These are phyloP conservation scores for Hycleus cichorii DNA, from an alignment of 1,140 invertebrate species.

Conservation along the genomic window DNA sequence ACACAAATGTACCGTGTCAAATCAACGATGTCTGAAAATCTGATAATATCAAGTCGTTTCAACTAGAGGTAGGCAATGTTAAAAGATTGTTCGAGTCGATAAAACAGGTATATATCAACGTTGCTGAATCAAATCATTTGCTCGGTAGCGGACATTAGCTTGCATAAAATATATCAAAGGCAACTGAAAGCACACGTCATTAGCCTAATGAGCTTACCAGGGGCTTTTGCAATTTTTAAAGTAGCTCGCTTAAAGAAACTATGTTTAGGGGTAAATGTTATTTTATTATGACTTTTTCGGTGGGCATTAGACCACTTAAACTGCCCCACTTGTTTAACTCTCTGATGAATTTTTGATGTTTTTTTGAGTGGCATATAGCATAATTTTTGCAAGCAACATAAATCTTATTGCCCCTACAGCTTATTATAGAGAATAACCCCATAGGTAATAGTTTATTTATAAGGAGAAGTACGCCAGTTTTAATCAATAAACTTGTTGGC, in stretches of 20 bases:
- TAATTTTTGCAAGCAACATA: conserved; percentile 15
- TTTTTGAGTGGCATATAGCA: conserved; percentile 15
- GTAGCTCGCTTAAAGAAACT: conserved; percentile 14
- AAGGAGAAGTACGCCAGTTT: too few species aligned
- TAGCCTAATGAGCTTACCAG: conserved; percentile 27
- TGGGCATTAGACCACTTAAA: not conserved
- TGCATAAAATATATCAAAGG: conserved; percentile 30
- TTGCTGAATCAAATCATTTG: conserved; percentile 29
- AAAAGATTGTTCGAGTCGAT: conserved; percentile 25
- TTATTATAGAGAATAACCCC: too few species aligned
- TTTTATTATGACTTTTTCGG: not conserved
- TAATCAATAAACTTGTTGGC: not conserved
- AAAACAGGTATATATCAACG: conserved; percentile 21
- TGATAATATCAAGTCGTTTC: conserved; percentile 24
- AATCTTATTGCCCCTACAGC: conserved; percentile 3
- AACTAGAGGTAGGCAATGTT: conserved; percentile 4
- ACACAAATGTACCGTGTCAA: conserved; percentile 28
- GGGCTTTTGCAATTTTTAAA: not conserved
- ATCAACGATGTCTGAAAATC: conserved; percentile 23
- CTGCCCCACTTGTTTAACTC: conserved; percentile 14
- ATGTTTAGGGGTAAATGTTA: not conserved
- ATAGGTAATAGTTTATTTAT: too few species aligned
- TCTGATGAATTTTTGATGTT: conserved; percentile 26
- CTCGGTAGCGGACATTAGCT: conserved; percentile 24
- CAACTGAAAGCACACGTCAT: conserved; percentile 25